Percentiles rank a stretch among this genome's conserved stretches.
Conservation (phyloP, 2,888 invertebrate species). For the Acrobasis consociella region DNA sequence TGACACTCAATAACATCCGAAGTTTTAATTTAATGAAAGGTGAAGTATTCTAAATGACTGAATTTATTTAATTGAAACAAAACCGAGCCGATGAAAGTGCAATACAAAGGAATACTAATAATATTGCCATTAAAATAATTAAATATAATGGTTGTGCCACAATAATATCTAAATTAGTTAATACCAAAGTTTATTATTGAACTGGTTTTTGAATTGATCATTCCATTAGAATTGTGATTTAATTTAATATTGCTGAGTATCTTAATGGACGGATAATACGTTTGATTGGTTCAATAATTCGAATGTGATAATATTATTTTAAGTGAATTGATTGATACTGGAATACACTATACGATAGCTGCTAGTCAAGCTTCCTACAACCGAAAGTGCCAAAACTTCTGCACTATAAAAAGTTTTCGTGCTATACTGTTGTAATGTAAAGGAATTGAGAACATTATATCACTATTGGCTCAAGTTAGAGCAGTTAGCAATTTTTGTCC, state of each 20-base stretch:
- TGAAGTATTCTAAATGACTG: slow-evolving; percentile 52
- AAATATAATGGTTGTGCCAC: slow-evolving; percentile 57
- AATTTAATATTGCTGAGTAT: slow-evolving; percentile 37
- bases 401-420: slow-evolving; percentile 55
- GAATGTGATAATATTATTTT: slow-evolving; percentile 57
- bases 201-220: slow-evolving; percentile 43
- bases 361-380: slow-evolving; percentile 63
- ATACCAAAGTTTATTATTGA: slow-evolving; percentile 41
- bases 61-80: slow-evolving; percentile 55
- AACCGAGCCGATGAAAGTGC: slow-evolving; percentile 60
- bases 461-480: slow-evolving; percentile 42
- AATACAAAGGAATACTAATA: slow-evolving; percentile 42
- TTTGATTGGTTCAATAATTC: slow-evolving; percentile 43
- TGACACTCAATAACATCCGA: slow-evolving; percentile 65
- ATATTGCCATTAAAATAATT: slow-evolving; percentile 32
- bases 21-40: slow-evolving; percentile 28
- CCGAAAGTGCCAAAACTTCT: slow-evolving; percentile 66
- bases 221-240: slow-evolving; percentile 59
- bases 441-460: slow-evolving; percentile 28
- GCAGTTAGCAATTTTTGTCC: slow-evolving; percentile 39
- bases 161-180: slow-evolving; percentile 47
- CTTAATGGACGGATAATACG: slow-evolving; percentile 28
- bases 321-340: slow-evolving; percentile 37
- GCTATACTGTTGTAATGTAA: slow-evolving; percentile 31
- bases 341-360: slow-evolving; percentile 41